Conservation (phyloP, 1,140 invertebrate genomes). For the Microplitis mediator region DNA sequence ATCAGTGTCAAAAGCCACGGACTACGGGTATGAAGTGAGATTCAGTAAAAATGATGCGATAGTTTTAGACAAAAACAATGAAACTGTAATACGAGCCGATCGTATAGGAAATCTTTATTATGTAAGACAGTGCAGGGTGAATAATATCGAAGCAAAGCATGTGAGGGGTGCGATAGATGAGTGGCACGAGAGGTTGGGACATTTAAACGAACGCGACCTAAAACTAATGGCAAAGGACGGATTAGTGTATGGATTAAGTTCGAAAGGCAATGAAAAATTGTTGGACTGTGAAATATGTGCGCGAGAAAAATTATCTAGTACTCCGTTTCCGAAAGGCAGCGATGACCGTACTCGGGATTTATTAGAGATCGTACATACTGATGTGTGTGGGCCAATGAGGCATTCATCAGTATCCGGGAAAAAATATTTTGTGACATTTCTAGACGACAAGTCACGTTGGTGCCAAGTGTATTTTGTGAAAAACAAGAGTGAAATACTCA, state of each 20-base stretch:
- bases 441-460: conserved; percentile 15
- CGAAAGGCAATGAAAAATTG: conserved; percentile 16
- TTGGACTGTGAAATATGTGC: no score
- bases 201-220: conserved; percentile 25
- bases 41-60: conserved; percentile 24
- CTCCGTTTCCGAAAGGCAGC: conserved; percentile 16
- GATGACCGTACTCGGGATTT: conserved; percentile 7
- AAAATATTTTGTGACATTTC: conserved; percentile 9
- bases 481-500: not conserved
- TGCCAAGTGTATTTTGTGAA: not conserved
- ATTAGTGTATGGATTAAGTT: conserved; percentile 21
- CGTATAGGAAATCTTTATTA: conserved; percentile 23
- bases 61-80: conserved; percentile 10
- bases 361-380: conserved; percentile 7
- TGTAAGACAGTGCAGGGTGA: conserved; percentile 7
- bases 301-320: conserved; percentile 22
- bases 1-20: conserved; percentile 25
- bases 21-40: conserved; percentile 21
- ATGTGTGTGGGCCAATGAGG: conserved; percentile 16
- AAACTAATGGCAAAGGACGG: conserved; percentile 13
- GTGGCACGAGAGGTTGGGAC: conserved; percentile 24
- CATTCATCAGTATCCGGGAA: not conserved
- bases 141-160: not conserved
- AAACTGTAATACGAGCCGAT: conserved; percentile 7
- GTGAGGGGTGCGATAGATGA: conserved; percentile 10